Conservation (phyloP, 2,888 invertebrate species). For the Rhagium mordax region DNA sequence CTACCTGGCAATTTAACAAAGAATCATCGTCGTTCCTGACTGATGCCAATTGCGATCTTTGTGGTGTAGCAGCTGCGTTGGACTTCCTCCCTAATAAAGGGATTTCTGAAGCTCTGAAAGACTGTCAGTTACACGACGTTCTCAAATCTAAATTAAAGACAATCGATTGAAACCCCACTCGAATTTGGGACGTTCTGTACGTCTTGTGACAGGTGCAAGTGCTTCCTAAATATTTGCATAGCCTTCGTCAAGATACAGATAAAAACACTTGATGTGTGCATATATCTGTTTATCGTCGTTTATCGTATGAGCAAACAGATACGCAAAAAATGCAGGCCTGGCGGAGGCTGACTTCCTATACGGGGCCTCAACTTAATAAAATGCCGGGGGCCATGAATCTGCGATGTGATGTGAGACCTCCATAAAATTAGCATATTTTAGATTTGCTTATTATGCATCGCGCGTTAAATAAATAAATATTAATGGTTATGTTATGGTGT, state of each 20-base stretch:
- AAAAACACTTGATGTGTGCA: background rate
- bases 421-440: slow-evolving; percentile 41
- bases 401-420: slow-evolving; percentile 31
- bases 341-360: slow-evolving; percentile 27
- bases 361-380: slow-evolving; percentile 37
- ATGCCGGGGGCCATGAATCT: slow-evolving; percentile 36
- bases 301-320: slow-evolving; percentile 6
- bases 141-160: no score
- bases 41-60: no score
- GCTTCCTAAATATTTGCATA: background rate
- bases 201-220: background rate
- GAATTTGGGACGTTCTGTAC: background rate
- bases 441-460: slow-evolving; percentile 37
- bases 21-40: no score
- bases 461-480: slow-evolving; percentile 34
- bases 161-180: no score
- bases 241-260: background rate
- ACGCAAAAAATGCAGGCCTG: slow-evolving; percentile 26
- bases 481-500: slow-evolving; percentile 7
- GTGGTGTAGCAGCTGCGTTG: no score
- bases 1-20: no score
- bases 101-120: no score
- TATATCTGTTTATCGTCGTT: background rate
- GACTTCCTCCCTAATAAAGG: no score
- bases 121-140: no score